Conservation (phyloP, 30 jellyfish, hydroid and myxozoan genomes). For the Pelagia noctiluca region DNA sequence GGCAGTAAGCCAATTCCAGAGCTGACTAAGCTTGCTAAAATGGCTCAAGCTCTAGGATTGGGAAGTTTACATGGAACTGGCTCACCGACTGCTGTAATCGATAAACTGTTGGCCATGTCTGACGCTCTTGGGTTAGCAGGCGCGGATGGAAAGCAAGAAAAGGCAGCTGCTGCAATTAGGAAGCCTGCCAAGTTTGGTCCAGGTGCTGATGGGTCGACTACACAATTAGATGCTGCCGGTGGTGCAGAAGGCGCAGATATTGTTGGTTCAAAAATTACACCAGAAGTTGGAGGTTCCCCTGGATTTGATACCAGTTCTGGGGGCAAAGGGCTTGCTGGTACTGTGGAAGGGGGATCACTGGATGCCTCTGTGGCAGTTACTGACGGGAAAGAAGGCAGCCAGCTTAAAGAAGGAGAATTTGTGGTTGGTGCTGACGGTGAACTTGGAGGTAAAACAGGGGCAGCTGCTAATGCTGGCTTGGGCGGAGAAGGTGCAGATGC, state of each 20-base stretch:
- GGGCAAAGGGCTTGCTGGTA: slow-evolving; percentile 76
- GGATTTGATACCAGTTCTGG: slow-evolving; percentile 58
- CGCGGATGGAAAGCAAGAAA: slow-evolving; percentile 25
- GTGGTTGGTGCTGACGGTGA: slow-evolving; percentile 66
- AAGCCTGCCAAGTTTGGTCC: slow-evolving; percentile 78
- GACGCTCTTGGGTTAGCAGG: slow-evolving; percentile 81
- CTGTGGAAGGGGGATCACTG: slow-evolving; percentile 67
- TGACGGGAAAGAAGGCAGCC: slow-evolving; percentile 28
- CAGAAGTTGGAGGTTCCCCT: slow-evolving; percentile 61
- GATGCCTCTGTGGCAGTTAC: slow-evolving; percentile 63
- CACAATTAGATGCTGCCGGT: slow-evolving; percentile 8
- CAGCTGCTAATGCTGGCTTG: slow-evolving; percentile 10
- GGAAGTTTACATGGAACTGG: slow-evolving; percentile 76
- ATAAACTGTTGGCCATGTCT: slow-evolving; percentile 77
- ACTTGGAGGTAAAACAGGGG: slow-evolving; percentile 64
- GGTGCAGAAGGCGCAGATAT: slow-evolving; percentile 41
- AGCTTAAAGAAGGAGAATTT: slow-evolving; percentile 33
- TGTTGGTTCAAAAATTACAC: slow-evolving; percentile 52
- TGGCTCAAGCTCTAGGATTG: slow-evolving; percentile 67
- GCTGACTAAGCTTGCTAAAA: slow-evolving; percentile 58
- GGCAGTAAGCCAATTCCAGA: slow-evolving; percentile 66
- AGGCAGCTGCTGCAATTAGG: slow-evolving; percentile 1
- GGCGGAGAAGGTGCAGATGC: slow-evolving; percentile 40
- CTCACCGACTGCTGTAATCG: slow-evolving; percentile 69
- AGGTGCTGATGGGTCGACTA: slow-evolving; percentile 65